Evolutionary conservation across 2,797 vertebrate species (phyloP).

Genomic region (Tiaroga cobitis): DNA sequence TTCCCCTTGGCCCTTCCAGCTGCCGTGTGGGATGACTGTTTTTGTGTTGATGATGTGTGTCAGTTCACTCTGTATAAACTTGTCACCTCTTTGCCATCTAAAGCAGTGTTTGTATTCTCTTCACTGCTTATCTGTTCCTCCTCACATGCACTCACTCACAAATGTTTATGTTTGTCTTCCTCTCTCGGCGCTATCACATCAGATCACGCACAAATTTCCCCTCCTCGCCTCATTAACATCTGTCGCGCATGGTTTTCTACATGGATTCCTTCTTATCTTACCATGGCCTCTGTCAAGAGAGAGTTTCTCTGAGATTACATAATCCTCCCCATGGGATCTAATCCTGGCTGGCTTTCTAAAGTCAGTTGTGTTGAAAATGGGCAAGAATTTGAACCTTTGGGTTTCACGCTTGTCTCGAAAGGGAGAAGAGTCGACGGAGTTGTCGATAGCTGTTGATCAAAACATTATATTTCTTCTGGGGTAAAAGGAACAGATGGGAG

Average conservation of each 20-base stretch:
- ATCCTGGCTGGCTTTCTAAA: conserved; percentile 23
- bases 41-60: background rate
- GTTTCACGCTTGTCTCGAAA: background rate
- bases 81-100: background rate
- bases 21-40: background rate
- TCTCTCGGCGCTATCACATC: background rate
- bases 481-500: too few species aligned
- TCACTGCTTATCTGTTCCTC: background rate
- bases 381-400: conserved; percentile 6
- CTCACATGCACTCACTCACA: background rate
- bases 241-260: conserved; percentile 19
- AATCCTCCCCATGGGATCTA: conserved; percentile 28
- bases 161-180: conserved; percentile 18
- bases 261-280: conserved; percentile 41
- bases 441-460: background rate
- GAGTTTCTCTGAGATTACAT: conserved; percentile 43
- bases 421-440: background rate
- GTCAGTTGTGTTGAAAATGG: conserved; percentile 15
- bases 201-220: conserved; percentile 25
- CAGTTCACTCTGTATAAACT: conserved; percentile 2
- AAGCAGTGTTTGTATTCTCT: conserved; percentile 14
- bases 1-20: background rate
- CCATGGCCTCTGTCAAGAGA: conserved; percentile 32
- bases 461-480: background rate
- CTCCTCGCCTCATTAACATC: conserved; percentile 37